Base-by-base conservation (phyloP, 2,888 invertebrate species). In the Eristalis pertinax region DNA sequence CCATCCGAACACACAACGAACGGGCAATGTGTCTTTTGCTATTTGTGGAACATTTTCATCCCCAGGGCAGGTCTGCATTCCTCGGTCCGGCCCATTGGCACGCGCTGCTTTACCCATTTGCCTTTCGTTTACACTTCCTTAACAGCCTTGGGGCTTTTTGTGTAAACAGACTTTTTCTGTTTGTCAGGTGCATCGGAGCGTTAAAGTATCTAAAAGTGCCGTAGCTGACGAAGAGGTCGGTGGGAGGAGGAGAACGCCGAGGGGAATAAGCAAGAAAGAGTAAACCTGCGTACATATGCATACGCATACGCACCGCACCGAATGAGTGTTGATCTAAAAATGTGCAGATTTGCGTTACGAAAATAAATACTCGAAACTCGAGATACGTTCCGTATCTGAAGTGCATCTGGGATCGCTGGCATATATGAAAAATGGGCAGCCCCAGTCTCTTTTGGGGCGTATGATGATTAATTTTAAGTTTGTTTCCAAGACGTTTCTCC, bases 121-220 rank as follows among this genome's bases (percentile, higher is more conserved):
- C 60, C 65, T 70, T 84, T 73, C 60, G 29, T 22, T 64, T 70
- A 78, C 29, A 50, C 26, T 50, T 69, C 26, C 74, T 64, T 35
- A 22, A 35, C n/a, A 72, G 43, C 32, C 24, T 43, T 26, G 60
- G 24, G 24, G 32, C 35, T 32, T 15, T 38, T 29, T 8, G 60
- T 19, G 56, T 41, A 67, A 41, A 58, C 8, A 64, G 22, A 64
- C 77, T 43, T 60, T 11, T 10, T 72, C 68, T 80, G 75, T 43
- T 26, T 77, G 73, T 85, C 85, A 85, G 85, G 85, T 85, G 85
- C 64, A 85, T 77, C 81, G 24, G 76, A 69, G 81, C 72, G 69
- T 73, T 81, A 77, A 81, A 84, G 80, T 84, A 84, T 67, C 26
- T 19, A 4, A 10, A n/a, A 35, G 38, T 13, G 50, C 50, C 32